A percentile compares a stretch with the other conserved stretches of the same genome.
These are phyloP conservation scores for Cyprinodon variegatus DNA, from an alignment of 2,113 vertebrate genomes.

Conservation along the genomic window DNA sequence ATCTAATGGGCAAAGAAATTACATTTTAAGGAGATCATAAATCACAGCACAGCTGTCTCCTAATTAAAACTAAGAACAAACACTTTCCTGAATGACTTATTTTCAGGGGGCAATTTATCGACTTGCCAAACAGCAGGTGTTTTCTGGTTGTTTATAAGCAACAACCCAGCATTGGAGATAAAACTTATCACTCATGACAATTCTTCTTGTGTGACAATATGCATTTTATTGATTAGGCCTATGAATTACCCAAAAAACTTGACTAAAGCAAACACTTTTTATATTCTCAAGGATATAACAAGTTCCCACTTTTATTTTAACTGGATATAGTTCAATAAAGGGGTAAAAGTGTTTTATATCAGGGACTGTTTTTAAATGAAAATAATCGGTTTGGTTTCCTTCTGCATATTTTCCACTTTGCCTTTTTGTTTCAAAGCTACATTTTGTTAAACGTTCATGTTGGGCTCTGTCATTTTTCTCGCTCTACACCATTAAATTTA, in stretches of 20 bases:
- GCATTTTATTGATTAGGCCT: background rate
- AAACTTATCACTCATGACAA: background rate
- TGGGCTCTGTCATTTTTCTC: background rate
- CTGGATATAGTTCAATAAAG: background rate
- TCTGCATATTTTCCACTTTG: background rate
- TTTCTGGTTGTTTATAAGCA: slow-evolving; percentile 13
- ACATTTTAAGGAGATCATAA: slow-evolving; percentile 33
- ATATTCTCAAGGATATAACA: background rate
- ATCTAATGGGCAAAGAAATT: slow-evolving; percentile 24
- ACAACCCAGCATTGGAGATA: background rate
- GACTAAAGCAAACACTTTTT: background rate
- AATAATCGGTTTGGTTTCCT: background rate
- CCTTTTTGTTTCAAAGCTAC: background rate
- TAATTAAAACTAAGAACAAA: slow-evolving; percentile 44
- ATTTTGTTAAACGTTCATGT: background rate
- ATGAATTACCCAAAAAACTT: background rate
- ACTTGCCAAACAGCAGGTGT: slow-evolving; percentile 18
- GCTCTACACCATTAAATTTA: background rate
- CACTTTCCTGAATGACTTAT: slow-evolving; percentile 29
- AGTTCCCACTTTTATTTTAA: background rate
- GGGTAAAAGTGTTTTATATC: background rate
- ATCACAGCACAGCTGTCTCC: slow-evolving; percentile 40
- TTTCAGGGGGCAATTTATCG: slow-evolving; percentile 39
- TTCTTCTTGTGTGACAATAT: slow-evolving; percentile 1
- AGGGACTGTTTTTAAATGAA: background rate